phyloP scores from a whole-genome alignment of 1,140 invertebrate genomes.

The Drosophila arizonae region DNA sequence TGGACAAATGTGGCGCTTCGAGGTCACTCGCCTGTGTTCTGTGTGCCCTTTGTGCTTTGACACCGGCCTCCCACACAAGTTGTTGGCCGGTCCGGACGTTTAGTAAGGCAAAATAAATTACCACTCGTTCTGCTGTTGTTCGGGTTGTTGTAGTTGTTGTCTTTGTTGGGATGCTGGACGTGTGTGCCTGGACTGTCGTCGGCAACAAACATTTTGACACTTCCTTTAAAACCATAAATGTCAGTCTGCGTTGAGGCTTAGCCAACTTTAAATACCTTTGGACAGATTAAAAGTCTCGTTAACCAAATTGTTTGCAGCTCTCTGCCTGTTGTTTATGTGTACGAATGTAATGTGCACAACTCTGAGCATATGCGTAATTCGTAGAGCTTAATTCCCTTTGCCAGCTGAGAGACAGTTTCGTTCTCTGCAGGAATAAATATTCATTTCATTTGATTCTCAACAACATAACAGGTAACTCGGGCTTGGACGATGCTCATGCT shows the following conservation, averaged over 20 bases:
- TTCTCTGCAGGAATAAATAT: not conserved
- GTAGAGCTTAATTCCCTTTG: constrained; percentile 10
- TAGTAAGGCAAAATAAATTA: constrained; percentile 77
- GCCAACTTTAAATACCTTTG: constrained; percentile 82
- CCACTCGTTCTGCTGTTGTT: constrained; percentile 59
- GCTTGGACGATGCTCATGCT: too few species aligned
- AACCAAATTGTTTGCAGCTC: constrained; percentile 72
- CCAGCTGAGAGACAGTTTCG: not conserved
- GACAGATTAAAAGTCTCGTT: constrained; percentile 82
- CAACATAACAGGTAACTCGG: not conserved
- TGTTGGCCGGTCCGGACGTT: constrained; percentile 29
- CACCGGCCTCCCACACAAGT: constrained; percentile 16
- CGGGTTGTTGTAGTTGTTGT: constrained; percentile 16
- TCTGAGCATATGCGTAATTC: constrained; percentile 58
- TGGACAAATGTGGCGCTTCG: constrained; percentile 22
- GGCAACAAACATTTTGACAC: constrained; percentile 82
- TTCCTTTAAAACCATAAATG: constrained; percentile 82
- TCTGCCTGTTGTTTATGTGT: constrained; percentile 1
- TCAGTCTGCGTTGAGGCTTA: constrained; percentile 81
- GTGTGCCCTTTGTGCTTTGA: constrained; percentile 28
- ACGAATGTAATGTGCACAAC: constrained; percentile 38
- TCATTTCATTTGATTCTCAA: not conserved
- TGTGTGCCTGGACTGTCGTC: constrained; percentile 48
- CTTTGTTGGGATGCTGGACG: constrained; percentile 13
- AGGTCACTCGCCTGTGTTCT: constrained; percentile 23